Evolutionary conservation across 2,888 invertebrate species (phyloP).

Genomic region (Cecidostiba fungosa): DNA sequence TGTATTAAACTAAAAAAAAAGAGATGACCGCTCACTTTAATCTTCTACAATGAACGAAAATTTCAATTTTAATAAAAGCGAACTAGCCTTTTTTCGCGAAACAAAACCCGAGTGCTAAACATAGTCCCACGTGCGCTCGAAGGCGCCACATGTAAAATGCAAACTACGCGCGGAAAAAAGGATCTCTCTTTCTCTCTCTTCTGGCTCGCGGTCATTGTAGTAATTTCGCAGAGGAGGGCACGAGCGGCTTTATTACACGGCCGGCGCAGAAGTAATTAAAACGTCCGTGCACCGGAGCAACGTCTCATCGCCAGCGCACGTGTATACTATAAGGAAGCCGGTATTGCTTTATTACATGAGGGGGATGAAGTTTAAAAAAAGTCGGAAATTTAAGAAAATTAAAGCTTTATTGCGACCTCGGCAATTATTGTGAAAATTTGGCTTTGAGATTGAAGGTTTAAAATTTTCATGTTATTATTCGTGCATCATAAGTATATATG

Average conservation of each 20-base stretch:
- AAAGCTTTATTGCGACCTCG: no score
- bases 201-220: constrained; percentile 17
- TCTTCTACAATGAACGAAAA: neutral
- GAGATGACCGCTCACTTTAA: neutral
- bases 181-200: neutral
- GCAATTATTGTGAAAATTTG: no score
- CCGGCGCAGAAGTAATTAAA: constrained; percentile 53
- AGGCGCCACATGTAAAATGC: constrained; percentile 31
- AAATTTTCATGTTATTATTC: no score
- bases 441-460: no score
- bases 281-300: constrained; percentile 20
- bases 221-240: constrained; percentile 38
- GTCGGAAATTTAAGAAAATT: neutral
- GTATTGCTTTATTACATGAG: neutral
- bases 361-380: neutral
- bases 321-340: neutral
- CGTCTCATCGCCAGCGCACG: neutral
- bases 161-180: constrained; percentile 10
- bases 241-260: constrained; percentile 1
- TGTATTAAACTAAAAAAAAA: neutral
- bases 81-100: neutral
- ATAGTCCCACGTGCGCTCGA: neutral
- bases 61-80: constrained; percentile 42
- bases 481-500: no score
- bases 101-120: neutral